Evolutionary conservation across 2,888 invertebrate genomes (phyloP), one percentile per base, ranked within the genome.

Genomic region (Busseola fusca): DNA sequence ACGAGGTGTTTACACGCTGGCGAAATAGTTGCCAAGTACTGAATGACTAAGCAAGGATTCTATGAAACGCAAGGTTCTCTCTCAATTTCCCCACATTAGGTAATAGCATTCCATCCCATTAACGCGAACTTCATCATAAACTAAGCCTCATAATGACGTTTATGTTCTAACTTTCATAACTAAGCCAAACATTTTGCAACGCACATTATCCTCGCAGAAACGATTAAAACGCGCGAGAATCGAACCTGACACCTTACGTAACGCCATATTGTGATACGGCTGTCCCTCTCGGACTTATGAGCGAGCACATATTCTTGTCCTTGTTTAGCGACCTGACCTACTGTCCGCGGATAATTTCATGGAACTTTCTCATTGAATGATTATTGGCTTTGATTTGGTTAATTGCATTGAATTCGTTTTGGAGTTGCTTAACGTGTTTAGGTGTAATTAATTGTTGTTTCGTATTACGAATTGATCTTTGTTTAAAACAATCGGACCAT

Each of bases 201-300:
- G 65, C 64, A 27, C 64, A 66, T 84, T 72, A 74, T 78, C 69
- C 71, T 78, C 78, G 72, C 79, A 77, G 62, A 77, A 83, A 84
- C 84, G 64, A 75, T 82, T 82, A 78, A 78, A 83, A 78, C 76
- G 79, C 65, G 81, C 83, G 72, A 78, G 80, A 84, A 81, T 82
- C 78, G 72, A 86, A 80, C 84, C 80, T 79, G 67, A 52, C 64
- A 73, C 64, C 64, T 87, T 87, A 84, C 78, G 82, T 79, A 87
- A 87, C 12, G 42, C 63, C 58, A 69, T 84, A 82, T 78, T 80
- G 74, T 62, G 75, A 66, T 70, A 57, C n/a, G 12, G 58, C 69
- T 34, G 52, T 81, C 83, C 70, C 72, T 34, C 60, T 87, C 85
- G 54, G 71, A 50, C 75, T 16, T 65, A 25, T 66, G 10, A n/a